Percentiles rank a stretch among this genome's conserved stretches.
Conservation (phyloP, 2,888 invertebrate genomes). For the Asteroscopus sphinx region DNA sequence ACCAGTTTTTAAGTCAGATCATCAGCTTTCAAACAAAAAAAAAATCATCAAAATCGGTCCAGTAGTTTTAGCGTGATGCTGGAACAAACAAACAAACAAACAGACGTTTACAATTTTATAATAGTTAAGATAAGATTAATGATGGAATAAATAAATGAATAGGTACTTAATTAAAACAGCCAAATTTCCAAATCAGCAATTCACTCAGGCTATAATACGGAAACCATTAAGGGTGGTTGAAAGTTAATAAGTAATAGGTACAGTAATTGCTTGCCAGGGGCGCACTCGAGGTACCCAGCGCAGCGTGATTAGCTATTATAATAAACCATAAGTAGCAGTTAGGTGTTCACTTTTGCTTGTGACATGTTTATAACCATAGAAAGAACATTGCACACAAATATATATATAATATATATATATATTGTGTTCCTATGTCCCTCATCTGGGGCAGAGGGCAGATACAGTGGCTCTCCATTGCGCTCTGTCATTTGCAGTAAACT, state of each 20-base stretch:
- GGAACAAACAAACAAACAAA: too few relatives aligned
- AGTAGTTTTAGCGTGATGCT: too few relatives aligned
- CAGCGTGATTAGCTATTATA: slow-evolving; percentile 12
- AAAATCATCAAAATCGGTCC: too few relatives aligned
- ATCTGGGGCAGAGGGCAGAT: too few relatives aligned
- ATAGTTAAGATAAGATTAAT: too few relatives aligned
- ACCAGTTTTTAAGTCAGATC: too few relatives aligned
- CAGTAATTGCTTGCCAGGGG: slow-evolving; percentile 75
- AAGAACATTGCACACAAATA: background rate
- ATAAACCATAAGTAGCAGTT: background rate
- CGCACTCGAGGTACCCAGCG: slow-evolving; percentile 49
- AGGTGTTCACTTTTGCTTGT: slow-evolving; percentile 2
- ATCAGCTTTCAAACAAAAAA: too few relatives aligned
- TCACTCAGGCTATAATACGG: slow-evolving; percentile 69
- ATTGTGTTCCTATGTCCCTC: too few relatives aligned
- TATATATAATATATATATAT: too few relatives aligned
- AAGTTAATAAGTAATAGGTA: slow-evolving; percentile 78
- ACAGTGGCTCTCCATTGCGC: too few relatives aligned
- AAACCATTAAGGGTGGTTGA: slow-evolving; percentile 80
- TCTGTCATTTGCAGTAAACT: too few relatives aligned
- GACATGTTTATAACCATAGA: background rate
- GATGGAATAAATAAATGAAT: slow-evolving; percentile 16
- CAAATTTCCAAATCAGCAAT: slow-evolving; percentile 69
- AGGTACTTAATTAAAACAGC: slow-evolving; percentile 58
- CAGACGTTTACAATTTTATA: too few relatives aligned